Evolutionary conservation across 2,113 vertebrate genomes (phyloP).

Genomic region (Sialia sialis): DNA sequence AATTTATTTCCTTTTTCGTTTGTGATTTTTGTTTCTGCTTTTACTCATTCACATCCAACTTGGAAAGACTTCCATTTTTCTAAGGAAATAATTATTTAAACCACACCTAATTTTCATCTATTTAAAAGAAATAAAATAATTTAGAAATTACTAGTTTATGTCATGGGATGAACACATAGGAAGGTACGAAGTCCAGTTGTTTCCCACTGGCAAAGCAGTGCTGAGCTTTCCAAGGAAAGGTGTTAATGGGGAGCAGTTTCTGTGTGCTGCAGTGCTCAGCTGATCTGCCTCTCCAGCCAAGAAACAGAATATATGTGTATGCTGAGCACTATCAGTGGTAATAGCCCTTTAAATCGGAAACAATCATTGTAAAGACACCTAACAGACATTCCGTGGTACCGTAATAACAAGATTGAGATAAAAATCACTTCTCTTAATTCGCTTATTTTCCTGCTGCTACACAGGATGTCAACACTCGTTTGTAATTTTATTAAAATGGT

Average conservation of each 20-base stretch:
- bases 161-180: background rate
- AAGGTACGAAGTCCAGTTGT: background rate
- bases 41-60: background rate
- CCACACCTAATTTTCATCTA: fast-evolving
- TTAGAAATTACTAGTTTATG: background rate
- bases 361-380: background rate
- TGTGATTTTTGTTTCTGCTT: background rate
- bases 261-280: background rate
- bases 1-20: background rate
- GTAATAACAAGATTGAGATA: constrained; percentile 1
- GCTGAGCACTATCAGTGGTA: background rate
- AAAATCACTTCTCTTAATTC: constrained; percentile 26
- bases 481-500: background rate
- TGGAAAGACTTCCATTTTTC: background rate
- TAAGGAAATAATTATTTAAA: background rate
- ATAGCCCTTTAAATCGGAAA: constrained; percentile 4
- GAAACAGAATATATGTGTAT: background rate
- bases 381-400: background rate
- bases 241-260: background rate
- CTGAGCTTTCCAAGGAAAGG: background rate
- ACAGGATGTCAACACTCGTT: background rate
- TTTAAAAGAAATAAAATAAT: background rate
- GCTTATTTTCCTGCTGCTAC: constrained; percentile 13
- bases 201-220: background rate
- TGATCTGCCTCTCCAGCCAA: background rate